Evolutionary conservation across 1,140 invertebrate species (phyloP).

Genomic region (Fragariocoptes setiger): DNA sequence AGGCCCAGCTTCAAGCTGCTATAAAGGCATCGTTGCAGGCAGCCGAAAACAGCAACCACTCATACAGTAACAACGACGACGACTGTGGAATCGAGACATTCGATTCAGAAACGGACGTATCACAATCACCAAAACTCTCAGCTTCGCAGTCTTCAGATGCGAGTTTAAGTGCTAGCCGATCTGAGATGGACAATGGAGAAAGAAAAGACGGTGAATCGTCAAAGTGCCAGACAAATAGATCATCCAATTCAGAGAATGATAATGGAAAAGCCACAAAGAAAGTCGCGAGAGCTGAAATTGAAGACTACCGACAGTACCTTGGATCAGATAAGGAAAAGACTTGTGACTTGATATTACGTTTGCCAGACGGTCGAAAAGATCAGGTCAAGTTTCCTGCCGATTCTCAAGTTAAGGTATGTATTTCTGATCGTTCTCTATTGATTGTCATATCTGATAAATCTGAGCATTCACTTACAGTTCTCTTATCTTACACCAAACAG

Average conservation of each 20-base stretch:
- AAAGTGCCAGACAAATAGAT: neutral
- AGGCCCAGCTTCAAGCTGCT: constrained; percentile 20
- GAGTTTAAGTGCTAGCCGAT: neutral
- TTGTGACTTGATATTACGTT: constrained; percentile 17
- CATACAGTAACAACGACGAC: constrained; percentile 11
- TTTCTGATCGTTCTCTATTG: neutral
- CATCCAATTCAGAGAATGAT: neutral
- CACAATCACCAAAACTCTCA: neutral
- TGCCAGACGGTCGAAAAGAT: constrained; percentile 18
- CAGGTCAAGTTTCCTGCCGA: constrained; percentile 17
- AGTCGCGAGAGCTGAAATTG: no score
- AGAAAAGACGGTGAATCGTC: neutral
- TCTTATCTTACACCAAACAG: constrained; percentile 12
- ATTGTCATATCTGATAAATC: neutral
- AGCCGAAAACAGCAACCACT: constrained; percentile 4
- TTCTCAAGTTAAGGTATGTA: constrained; percentile 17
- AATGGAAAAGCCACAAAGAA: neutral
- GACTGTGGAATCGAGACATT: constrained; percentile 17
- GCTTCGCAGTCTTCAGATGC: neutral
- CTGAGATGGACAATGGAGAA: neutral
- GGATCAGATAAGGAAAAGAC: constrained; percentile 14
- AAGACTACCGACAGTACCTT: constrained; percentile 13
- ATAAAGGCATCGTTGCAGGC: constrained; percentile 18
- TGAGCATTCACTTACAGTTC: neutral
- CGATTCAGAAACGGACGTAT: constrained; percentile 15